phyloP scores from a whole-genome alignment of 2,888 invertebrate species.

The Platycnemis pennipes region DNA sequence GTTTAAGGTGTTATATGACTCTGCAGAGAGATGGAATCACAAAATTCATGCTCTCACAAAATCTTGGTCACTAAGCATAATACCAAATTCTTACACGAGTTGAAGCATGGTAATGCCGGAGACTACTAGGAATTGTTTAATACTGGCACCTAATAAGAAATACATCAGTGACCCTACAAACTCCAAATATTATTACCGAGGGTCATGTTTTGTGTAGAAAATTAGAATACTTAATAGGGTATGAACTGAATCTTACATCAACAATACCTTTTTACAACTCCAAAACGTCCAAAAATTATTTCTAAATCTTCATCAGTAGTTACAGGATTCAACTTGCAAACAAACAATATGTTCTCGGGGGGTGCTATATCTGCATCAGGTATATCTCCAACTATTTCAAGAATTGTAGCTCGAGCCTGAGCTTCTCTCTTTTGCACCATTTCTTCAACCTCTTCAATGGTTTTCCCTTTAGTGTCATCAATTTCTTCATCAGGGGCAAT shows the following conservation, averaged over 20 bases:
- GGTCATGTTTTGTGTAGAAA: no score
- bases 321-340: constrained; percentile 99
- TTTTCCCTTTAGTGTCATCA: constrained; percentile 93
- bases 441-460: constrained; percentile 92
- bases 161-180: no score
- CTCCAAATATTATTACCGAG: no score
- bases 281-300: constrained; percentile 98
- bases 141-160: no score
- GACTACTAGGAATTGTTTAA: no score
- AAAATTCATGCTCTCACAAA: no score
- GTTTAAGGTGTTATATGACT: no score
- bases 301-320: constrained; percentile 98
- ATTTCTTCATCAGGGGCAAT: constrained; percentile 97
- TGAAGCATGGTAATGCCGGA: no score
- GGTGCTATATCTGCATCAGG: constrained; percentile 99
- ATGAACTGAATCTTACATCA: neutral
- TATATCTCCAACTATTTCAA: constrained; percentile 99
- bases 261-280: constrained; percentile 87
- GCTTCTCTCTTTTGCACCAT: constrained; percentile 95
- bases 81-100: no score
- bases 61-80: no score
- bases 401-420: constrained; percentile 96
- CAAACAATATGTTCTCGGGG: constrained; percentile 99
- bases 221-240: no score
- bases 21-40: no score